phyloP scores from a whole-genome alignment of 2,888 invertebrate species.

The Exephanes ischioxanthus region DNA sequence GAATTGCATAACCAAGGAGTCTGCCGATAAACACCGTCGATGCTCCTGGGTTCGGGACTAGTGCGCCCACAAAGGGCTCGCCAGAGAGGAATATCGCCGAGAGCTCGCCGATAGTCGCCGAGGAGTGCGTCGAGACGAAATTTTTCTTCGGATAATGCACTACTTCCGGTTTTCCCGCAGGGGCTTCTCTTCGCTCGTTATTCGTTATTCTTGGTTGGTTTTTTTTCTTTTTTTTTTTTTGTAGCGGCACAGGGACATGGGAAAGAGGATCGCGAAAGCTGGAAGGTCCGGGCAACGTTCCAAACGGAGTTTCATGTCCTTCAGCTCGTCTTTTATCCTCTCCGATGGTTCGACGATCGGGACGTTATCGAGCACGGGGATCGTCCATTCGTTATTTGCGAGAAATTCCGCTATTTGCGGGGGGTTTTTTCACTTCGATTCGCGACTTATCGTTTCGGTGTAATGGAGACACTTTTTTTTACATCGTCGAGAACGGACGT shows the following conservation, averaged over 20 bases:
- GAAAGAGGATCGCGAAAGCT: slow-evolving; percentile 24
- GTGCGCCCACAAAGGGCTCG: slow-evolving; percentile 47
- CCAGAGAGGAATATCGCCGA: slow-evolving; percentile 13
- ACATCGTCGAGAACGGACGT: neutral
- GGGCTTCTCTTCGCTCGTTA: neutral
- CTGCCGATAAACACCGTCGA: slow-evolving; percentile 77
- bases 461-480: neutral
- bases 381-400: neutral
- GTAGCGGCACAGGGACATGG: neutral
- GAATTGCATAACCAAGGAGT: slow-evolving; percentile 76
- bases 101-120: slow-evolving; percentile 50
- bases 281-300: slow-evolving; percentile 72
- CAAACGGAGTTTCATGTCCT: slow-evolving; percentile 69
- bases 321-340: slow-evolving; percentile 8
- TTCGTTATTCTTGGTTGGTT: neutral
- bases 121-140: slow-evolving; percentile 59
- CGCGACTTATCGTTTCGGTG: neutral
- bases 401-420: neutral
- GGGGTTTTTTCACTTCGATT: neutral
- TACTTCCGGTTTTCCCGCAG: slow-evolving; percentile 8
- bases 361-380: slow-evolving; percentile 32
- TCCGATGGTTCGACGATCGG: neutral
- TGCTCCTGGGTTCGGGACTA: slow-evolving; percentile 63
- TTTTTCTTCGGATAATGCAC: slow-evolving; percentile 63
- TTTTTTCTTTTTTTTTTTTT: neutral